Percentiles rank a stretch among this genome's conserved stretches.
phyloP scores from a whole-genome alignment of 2,888 invertebrate species.

The Synergus umbraculus region DNA sequence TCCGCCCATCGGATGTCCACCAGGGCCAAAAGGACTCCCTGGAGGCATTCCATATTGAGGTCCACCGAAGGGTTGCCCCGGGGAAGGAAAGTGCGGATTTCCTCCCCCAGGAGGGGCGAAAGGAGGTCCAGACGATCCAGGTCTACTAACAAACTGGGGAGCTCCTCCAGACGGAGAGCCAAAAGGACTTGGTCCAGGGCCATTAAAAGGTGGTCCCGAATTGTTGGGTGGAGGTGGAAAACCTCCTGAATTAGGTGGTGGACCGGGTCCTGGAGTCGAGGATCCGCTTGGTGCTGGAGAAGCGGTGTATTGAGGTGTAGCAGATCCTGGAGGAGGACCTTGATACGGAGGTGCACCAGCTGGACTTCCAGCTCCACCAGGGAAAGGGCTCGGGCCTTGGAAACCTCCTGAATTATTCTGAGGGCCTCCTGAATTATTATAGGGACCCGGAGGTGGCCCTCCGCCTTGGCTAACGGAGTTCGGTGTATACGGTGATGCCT shows the following conservation, averaged over 20 bases:
- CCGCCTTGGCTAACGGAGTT: slow-evolving; percentile 81
- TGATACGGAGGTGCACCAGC: slow-evolving; percentile 85
- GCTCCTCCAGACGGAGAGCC: slow-evolving; percentile 84
- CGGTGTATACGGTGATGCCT: slow-evolving; percentile 83
- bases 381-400: slow-evolving; percentile 80
- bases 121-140: slow-evolving; percentile 85
- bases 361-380: slow-evolving; percentile 87
- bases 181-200: slow-evolving; percentile 84
- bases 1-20: slow-evolving; percentile 81
- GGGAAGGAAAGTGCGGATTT: slow-evolving; percentile 83
- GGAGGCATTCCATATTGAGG: slow-evolving; percentile 86
- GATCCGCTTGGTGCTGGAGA: slow-evolving; percentile 91
- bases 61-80: slow-evolving; percentile 81
- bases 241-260: slow-evolving; percentile 80
- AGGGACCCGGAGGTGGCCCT: slow-evolving; percentile 78
- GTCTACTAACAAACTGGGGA: slow-evolving; percentile 82
- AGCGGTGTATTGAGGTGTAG: slow-evolving; percentile 90
- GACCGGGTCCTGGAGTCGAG: slow-evolving; percentile 88
- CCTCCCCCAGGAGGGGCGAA: slow-evolving; percentile 84
- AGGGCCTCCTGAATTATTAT: slow-evolving; percentile 77
- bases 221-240: slow-evolving; percentile 75
- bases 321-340: slow-evolving; percentile 86
- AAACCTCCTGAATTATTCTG: slow-evolving; percentile 79
- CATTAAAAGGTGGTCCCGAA: slow-evolving; percentile 83
- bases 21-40: slow-evolving; percentile 85